Percentiles rank a stretch among this genome's conserved stretches.
phyloP scores from a whole-genome alignment of 2,888 invertebrate species.

The Gisinianus flammeolus region DNA sequence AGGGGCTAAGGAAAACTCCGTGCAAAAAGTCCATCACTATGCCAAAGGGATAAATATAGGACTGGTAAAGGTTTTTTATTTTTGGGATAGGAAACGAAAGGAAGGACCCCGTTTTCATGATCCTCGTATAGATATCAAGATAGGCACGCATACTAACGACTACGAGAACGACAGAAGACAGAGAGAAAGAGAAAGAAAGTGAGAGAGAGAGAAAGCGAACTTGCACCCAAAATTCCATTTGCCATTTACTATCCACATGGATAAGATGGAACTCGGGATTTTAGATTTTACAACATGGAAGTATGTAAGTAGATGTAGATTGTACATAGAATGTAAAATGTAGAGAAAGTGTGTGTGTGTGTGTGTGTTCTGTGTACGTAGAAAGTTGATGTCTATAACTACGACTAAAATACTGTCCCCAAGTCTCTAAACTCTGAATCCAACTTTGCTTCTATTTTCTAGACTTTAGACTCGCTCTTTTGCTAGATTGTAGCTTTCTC shows the following conservation, averaged over 20 bases:
- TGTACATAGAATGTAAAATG: neutral
- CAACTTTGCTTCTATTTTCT: no score
- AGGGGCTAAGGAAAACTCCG: constrained; percentile 27
- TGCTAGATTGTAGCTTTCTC: neutral
- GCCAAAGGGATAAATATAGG: neutral
- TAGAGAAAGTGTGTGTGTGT: neutral
- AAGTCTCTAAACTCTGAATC: no score
- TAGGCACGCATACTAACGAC: neutral
- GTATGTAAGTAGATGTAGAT: neutral
- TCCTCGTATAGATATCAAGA: no score
- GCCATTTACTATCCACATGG: neutral
- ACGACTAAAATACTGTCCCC: no score
- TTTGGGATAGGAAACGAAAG: no score
- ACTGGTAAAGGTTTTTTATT: no score
- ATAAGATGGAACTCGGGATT: neutral
- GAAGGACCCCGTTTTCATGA: no score
- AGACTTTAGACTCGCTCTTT: neutral
- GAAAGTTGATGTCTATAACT: no score
- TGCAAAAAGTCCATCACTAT: constrained; percentile 41
- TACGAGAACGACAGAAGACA: neutral
- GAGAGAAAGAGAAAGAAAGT: constrained; percentile 20
- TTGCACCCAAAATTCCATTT: neutral
- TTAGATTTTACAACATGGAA: neutral
- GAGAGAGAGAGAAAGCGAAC: neutral
- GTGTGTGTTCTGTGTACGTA: neutral